phyloP scores from a whole-genome alignment of 2,797 vertebrate genomes.

The Cryptoprocta ferox region DNA sequence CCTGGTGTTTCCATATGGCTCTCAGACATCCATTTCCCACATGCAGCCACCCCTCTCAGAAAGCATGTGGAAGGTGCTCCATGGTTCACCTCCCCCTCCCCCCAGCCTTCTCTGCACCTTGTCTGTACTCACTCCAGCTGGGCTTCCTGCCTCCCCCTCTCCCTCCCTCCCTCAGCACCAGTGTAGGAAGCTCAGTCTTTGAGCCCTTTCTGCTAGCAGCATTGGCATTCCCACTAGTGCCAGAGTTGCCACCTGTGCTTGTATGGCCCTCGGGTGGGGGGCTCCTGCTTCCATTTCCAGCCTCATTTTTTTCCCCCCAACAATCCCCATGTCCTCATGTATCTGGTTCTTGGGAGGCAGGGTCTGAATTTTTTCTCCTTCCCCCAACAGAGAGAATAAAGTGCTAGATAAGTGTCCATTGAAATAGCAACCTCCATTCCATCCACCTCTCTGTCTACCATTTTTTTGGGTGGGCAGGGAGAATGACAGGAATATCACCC shows the following conservation, averaged over 20 bases:
- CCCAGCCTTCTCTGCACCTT: neutral
- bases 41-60: neutral
- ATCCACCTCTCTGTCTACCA: neutral
- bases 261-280: neutral
- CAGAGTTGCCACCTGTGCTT: no score
- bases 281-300: neutral
- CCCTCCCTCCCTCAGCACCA: fast-evolving
- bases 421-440: neutral
- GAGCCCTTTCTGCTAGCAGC: neutral
- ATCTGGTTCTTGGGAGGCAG: neutral
- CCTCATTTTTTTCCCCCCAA: neutral
- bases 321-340: neutral
- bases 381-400: neutral
- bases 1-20: neutral
- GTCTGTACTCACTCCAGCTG: neutral
- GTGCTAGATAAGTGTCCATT: neutral
- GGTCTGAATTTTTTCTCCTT: neutral
- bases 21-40: fast-evolving
- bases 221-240: neutral
- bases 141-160: neutral
- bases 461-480: neutral
- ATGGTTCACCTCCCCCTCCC: neutral
- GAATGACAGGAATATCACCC: neutral
- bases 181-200: neutral
- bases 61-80: neutral